These are phyloP conservation scores for Phaethon lepturus DNA, from an alignment of 2,113 vertebrate genomes.

Conservation along the genomic window DNA sequence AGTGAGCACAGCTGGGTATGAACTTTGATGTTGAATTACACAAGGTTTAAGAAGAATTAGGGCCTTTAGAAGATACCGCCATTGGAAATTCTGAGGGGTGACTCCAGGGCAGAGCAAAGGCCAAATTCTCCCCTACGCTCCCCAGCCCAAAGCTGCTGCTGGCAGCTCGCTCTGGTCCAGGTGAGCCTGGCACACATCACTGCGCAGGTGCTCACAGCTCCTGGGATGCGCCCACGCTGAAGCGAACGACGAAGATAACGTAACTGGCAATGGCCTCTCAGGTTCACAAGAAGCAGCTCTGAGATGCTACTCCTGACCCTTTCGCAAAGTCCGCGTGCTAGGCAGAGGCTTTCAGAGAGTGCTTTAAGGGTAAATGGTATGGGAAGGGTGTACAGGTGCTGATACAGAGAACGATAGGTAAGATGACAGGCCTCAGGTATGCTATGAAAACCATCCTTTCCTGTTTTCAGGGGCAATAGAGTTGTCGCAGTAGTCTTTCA, in stretches of 20 bases:
- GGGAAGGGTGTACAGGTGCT: not conserved
- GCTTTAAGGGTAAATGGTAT: not conserved
- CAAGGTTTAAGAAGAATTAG: constrained; percentile 35
- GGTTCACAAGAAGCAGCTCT: not conserved
- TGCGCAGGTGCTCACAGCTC: not conserved
- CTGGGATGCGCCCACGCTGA: not conserved
- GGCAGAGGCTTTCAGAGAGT: not conserved
- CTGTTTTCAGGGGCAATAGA: not conserved
- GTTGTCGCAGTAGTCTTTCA: not conserved
- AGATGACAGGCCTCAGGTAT: not conserved
- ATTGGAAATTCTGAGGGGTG: not conserved
- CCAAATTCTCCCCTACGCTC: not conserved
- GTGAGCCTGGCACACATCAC: not conserved
- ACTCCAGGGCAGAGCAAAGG: not conserved
- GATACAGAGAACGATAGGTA: not conserved
- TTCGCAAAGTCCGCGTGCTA: fast-evolving
- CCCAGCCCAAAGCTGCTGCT: not conserved
- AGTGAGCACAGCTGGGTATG: constrained; percentile 50
- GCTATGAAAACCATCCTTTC: not conserved
- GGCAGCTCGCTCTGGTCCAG: not conserved
- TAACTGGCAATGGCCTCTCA: not conserved
- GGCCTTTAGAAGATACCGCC: constrained; percentile 12
- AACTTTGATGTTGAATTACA: constrained; percentile 54
- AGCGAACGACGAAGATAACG: not conserved
- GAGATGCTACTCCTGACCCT: not conserved